Conservation (phyloP, 2,113 vertebrate genomes). For the Procavia capensis region DNA sequence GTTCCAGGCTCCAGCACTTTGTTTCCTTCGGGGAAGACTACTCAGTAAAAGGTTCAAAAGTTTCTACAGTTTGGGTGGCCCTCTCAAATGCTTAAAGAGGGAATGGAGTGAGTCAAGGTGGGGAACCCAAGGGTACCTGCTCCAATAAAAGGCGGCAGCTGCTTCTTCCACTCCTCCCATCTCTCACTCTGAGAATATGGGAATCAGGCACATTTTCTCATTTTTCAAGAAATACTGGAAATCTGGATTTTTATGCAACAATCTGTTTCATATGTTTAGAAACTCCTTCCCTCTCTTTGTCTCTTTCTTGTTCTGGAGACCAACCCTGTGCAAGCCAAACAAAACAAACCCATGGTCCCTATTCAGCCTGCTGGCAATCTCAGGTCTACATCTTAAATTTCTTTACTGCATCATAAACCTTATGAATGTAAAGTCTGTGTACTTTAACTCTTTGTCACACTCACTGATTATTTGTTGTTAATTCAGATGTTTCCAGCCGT, state of each 20-base stretch:
- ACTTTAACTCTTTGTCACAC: conserved; percentile 62
- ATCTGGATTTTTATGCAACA: conserved; percentile 24
- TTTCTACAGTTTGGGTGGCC: not conserved
- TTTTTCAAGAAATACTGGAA: conserved; percentile 50
- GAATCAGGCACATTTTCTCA: conserved; percentile 21
- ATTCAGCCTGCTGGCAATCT: conserved; percentile 64
- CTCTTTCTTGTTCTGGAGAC: conserved; percentile 1
- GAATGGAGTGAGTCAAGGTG: not conserved
- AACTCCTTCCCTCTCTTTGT: not conserved
- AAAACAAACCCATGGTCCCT: conserved; percentile 62
- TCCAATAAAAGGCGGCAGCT: not conserved
- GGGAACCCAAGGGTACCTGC: not conserved
- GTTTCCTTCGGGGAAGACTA: not conserved
- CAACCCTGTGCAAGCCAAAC: conserved; percentile 52
- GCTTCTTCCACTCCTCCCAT: not conserved
- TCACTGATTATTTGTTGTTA: conserved; percentile 71
- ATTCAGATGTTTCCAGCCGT: conserved; percentile 66
- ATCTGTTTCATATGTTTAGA: conserved; percentile 1
- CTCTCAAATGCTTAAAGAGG: not conserved
- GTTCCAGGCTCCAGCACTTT: not conserved
- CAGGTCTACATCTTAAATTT: conserved; percentile 69
- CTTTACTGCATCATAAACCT: conserved; percentile 76
- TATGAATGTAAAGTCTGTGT: conserved; percentile 68
- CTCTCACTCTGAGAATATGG: not conserved
- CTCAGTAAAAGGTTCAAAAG: not conserved